Base-by-base conservation (phyloP, 1,140 invertebrate genomes). In the Drosophila willistoni region DNA sequence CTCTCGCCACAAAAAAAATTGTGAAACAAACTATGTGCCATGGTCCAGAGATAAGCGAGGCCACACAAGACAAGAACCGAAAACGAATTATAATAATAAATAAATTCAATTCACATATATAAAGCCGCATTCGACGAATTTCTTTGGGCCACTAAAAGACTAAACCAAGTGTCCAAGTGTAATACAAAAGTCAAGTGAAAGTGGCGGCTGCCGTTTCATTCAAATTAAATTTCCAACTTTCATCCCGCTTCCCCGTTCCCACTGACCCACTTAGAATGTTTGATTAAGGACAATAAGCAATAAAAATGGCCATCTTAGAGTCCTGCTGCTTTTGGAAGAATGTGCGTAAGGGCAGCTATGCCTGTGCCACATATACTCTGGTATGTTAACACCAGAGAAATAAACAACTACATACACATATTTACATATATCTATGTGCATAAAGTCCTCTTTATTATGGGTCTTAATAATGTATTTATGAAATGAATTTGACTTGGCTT, bases 241-340 rank as follows among this genome's bases (percentile, higher is more conserved):
- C 41, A 12, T 29, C 29, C 29, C 29, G 0, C 6, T 29, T 29
- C 6, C 29, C 29, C 29, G 6, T 29, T 29, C 6, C 29, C 29
- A n/a, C 29, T 29, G 29, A 19, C 56, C 41, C 42, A 36, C 36
- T 60, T 72, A 51, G 65, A 61, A 70, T 81, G 73, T 64, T 51
- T 73, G 44, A 81, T 73, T 62, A 54, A 62, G 9, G 55, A 63
- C 63, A 66, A 77, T 68, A 68, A 79, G 66, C 41, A 42, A 68
- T 64, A 61, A 29, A 62, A 77, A 68, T 96, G 96, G 94, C 96
- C 44, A 95, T 97, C 78, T 94, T 97, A 83, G 94, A 95, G 74
- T 96, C 96, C 47, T 97, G 96, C 91, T 97, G 96, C 91, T 97
- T 96, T 82, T 97, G 95, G 95, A 94, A 95, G 65, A 96, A 95